phyloP scores from a whole-genome alignment of 1,140 invertebrate species.

The Drosophila paulistorum region DNA sequence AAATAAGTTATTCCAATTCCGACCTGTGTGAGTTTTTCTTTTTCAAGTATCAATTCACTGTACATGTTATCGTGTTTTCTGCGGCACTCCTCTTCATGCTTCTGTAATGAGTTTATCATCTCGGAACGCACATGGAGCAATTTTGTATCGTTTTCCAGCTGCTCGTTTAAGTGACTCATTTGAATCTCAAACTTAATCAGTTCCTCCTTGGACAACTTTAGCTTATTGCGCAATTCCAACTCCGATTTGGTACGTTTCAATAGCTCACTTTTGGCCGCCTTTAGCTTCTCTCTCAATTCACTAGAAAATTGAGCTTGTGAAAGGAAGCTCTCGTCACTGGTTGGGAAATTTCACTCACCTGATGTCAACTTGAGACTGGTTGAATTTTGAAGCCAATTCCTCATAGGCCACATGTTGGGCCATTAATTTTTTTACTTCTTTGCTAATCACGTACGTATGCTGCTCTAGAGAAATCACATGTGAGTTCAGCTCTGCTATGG shows the following conservation, averaged over 20 bases:
- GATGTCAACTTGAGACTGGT: neutral
- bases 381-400: neutral
- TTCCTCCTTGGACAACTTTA: conserved; percentile 25
- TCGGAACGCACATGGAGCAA: conserved; percentile 54
- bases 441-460: neutral
- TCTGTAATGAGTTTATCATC: conserved; percentile 54
- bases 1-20: neutral
- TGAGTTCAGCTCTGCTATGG: conserved; percentile 13
- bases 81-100: conserved; percentile 39
- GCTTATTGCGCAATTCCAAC: conserved; percentile 17
- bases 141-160: conserved; percentile 41
- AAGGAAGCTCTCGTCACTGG: neutral
- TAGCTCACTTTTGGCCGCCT: neutral
- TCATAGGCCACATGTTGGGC: neutral
- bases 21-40: conserved; percentile 53
- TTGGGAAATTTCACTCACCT: conserved; percentile 13
- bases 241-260: neutral
- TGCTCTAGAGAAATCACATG: conserved; percentile 25
- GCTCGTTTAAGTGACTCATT: conserved; percentile 30
- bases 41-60: conserved; percentile 46
- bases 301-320: conserved; percentile 1
- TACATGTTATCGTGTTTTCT: conserved; percentile 44
- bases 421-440: neutral
- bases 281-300: conserved; percentile 21
- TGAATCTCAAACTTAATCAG: conserved; percentile 15